phyloP scores from a whole-genome alignment of 2,888 invertebrate species.

The Portevinia maculata region DNA sequence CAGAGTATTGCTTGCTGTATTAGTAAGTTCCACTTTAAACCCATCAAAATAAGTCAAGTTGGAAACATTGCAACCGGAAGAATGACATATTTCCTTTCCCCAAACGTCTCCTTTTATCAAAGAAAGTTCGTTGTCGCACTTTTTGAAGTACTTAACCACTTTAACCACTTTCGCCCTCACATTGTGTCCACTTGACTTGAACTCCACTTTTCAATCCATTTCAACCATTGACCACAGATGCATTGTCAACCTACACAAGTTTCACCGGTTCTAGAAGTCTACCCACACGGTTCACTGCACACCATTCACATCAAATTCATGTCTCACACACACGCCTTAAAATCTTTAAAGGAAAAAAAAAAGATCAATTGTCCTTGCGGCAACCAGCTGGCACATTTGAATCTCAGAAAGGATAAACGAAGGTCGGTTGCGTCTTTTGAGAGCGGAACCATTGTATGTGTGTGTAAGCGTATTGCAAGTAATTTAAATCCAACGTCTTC shows the following conservation, averaged over 20 bases:
- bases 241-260: slow-evolving; percentile 38
- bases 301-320: not conserved
- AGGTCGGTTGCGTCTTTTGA: slow-evolving; percentile 23
- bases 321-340: not conserved
- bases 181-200: slow-evolving; percentile 19
- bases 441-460: slow-evolving; percentile 14
- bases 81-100: too few species aligned
- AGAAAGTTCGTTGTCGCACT: not conserved
- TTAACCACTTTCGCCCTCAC: not conserved
- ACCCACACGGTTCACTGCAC: not conserved
- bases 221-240: slow-evolving; percentile 44
- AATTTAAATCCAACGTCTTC: slow-evolving; percentile 53
- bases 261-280: slow-evolving; percentile 4
- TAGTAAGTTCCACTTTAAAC: too few species aligned
- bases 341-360: slow-evolving; percentile 17
- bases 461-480: slow-evolving; percentile 40
- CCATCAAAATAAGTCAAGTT: too few species aligned
- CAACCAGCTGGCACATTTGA: slow-evolving; percentile 37
- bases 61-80: too few species aligned
- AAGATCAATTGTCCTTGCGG: slow-evolving; percentile 42
- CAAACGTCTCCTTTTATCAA: not conserved
- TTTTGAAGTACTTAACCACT: slow-evolving; percentile 21
- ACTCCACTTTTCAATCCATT: slow-evolving; percentile 19
- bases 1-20: too few species aligned
- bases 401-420: slow-evolving; percentile 36